phyloP scores from a whole-genome alignment of 2,888 invertebrate genomes.

The Mellilla xanthometata region DNA sequence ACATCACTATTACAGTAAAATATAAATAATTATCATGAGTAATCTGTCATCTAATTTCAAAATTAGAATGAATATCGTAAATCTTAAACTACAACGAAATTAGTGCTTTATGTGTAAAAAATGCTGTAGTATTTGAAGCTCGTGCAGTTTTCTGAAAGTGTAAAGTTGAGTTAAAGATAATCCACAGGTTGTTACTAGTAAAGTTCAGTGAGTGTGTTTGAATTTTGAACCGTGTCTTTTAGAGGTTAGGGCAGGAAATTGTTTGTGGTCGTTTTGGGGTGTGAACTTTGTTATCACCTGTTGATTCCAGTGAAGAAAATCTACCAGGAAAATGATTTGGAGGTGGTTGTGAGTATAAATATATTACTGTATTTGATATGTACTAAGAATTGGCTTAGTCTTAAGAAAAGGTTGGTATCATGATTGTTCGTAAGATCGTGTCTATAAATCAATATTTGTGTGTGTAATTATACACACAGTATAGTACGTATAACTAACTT shows the following conservation, averaged over 20 bases:
- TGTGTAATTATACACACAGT: no score
- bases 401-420: no score
- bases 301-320: conserved; percentile 63
- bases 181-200: conserved; percentile 66
- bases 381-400: no score
- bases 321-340: conserved; percentile 69
- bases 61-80: not conserved
- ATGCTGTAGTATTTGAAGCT: no score
- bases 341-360: conserved; percentile 63
- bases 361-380: not conserved
- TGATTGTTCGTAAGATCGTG: no score
- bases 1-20: not conserved
- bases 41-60: not conserved
- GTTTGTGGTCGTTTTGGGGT: conserved; percentile 51
- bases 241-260: conserved; percentile 60
- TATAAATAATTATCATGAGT: not conserved
- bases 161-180: conserved; percentile 31
- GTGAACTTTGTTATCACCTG: conserved; percentile 73
- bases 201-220: conserved; percentile 45
- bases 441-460: no score
- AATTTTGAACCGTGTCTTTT: conserved; percentile 57
- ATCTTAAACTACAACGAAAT: conserved; percentile 2
- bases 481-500: no score
- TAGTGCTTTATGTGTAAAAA: conserved; percentile 3
- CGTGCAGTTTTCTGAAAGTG: not conserved